Evolutionary conservation across 2,113 vertebrate species (phyloP).

Genomic region (Sinocyclocheilus rhinocerous): DNA sequence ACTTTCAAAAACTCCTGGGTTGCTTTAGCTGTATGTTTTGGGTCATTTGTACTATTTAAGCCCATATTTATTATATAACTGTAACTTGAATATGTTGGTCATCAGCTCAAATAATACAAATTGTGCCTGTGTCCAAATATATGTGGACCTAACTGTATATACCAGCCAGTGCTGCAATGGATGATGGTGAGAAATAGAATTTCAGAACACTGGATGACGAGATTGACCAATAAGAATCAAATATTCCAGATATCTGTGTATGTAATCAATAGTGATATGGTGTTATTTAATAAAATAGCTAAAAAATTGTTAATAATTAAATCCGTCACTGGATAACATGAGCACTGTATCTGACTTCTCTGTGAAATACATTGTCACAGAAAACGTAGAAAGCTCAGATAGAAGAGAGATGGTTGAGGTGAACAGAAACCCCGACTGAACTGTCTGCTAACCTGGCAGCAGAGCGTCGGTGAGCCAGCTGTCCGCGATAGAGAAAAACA

Average conservation of each 20-base stretch:
- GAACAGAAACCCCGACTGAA: background rate
- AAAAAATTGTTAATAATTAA: too few relatives aligned
- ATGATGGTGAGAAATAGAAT: background rate
- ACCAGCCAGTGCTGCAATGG: too few relatives aligned
- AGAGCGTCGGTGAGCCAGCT: background rate
- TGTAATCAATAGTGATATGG: background rate
- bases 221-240: background rate
- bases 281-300: background rate
- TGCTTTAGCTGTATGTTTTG: too few relatives aligned
- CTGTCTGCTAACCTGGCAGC: slow-evolving; percentile 5
- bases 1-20: too few relatives aligned
- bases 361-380: background rate
- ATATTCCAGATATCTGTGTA: background rate
- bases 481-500: slow-evolving; percentile 18
- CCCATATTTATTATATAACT: too few relatives aligned
- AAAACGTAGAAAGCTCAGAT: background rate
- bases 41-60: too few relatives aligned
- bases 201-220: background rate
- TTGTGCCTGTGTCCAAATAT: too few relatives aligned
- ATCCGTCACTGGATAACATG: background rate
- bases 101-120: too few relatives aligned
- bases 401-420: background rate
- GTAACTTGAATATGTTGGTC: too few relatives aligned
- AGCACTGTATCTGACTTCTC: background rate
- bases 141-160: too few relatives aligned